These are phyloP conservation scores for Opisthocomus hoazin DNA, from an alignment of 2,113 vertebrate genomes.

Conservation along the genomic window DNA sequence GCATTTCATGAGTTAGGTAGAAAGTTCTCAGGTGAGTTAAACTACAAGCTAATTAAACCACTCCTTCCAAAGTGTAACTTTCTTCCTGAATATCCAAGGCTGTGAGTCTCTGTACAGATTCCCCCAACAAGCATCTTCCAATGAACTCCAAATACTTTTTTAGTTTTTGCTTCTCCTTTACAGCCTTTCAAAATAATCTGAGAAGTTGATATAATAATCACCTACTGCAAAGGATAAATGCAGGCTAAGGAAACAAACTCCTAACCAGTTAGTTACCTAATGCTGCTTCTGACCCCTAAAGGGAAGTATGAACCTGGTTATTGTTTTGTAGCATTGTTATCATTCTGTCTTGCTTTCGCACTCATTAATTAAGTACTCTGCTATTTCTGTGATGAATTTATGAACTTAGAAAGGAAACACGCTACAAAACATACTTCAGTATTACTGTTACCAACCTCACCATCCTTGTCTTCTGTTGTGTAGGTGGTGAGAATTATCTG, in stretches of 20 bases:
- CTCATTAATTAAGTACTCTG: background rate
- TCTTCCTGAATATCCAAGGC: background rate
- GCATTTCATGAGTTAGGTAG: background rate
- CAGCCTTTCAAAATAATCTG: background rate
- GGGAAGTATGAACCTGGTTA: background rate
- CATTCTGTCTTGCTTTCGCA: background rate
- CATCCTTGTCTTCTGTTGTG: background rate
- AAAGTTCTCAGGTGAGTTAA: background rate
- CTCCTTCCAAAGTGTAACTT: background rate
- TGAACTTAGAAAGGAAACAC: background rate
- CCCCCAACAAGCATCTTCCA: background rate
- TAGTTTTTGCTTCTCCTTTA: background rate
- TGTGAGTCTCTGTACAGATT: background rate
- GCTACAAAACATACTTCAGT: background rate
- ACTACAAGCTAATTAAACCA: background rate
- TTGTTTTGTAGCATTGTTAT: background rate
- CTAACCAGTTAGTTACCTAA: background rate
- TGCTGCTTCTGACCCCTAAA: background rate
- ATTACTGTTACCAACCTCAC: background rate
- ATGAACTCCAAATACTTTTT: background rate
- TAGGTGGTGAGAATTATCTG: slow-evolving; percentile 8
- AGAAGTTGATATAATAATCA: background rate
- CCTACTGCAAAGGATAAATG: background rate
- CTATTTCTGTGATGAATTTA: background rate
- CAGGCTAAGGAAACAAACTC: background rate